Evolutionary conservation across 2,113 vertebrate genomes (phyloP).

Genomic region (Eretmochelys imbricata): DNA sequence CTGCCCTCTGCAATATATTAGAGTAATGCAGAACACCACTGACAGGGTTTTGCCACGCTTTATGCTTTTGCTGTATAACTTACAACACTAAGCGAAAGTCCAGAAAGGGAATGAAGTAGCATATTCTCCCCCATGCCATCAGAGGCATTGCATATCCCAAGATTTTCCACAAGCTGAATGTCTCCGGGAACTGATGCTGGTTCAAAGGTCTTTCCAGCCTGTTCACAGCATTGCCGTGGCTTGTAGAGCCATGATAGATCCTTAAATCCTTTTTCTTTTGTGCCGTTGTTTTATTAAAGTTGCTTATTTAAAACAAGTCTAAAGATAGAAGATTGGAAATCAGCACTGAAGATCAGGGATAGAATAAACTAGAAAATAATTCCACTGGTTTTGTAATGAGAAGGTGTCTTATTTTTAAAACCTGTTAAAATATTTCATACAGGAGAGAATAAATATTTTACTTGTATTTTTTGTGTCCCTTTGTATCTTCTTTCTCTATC

Average conservation of each 20-base stretch:
- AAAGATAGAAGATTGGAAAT: not conserved
- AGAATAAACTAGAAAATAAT: not conserved
- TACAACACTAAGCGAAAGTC: not conserved
- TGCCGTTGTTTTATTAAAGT: not conserved
- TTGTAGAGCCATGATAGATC: not conserved
- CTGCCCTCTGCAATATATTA: not conserved
- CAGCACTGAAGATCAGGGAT: not conserved
- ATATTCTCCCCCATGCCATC: not conserved
- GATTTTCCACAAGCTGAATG: not conserved
- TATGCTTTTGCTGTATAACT: not conserved
- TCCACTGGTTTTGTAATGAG: not conserved
- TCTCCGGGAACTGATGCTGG: not conserved
- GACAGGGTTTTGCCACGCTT: not conserved
- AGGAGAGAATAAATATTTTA: not conserved
- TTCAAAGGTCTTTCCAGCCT: not conserved
- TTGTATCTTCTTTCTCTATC: not conserved
- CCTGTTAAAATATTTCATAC: not conserved
- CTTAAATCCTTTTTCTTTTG: not conserved
- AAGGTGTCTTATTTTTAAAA: not conserved
- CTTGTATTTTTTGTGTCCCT: not conserved
- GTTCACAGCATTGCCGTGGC: not conserved
- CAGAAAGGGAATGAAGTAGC: not conserved
- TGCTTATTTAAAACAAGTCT: not conserved
- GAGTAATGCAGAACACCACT: not conserved
- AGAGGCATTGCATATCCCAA: not conserved